Evolutionary conservation across 1,140 invertebrate species (phyloP), one percentile per base, ranked within the genome.

Genomic region (Dolichoris vasculosae): DNA sequence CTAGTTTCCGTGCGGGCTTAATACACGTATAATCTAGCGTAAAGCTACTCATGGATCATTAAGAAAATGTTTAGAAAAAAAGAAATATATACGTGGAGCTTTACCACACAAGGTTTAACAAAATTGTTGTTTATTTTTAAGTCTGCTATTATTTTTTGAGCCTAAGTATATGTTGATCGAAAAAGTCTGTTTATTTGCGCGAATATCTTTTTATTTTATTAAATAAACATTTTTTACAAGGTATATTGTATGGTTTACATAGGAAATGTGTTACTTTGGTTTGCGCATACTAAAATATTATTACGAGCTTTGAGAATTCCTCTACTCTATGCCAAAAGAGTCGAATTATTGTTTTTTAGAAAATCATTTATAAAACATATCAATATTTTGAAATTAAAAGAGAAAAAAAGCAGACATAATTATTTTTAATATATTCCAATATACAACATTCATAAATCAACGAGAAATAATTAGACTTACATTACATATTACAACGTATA

Each of bases 11-110:
- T 43, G 75, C 43, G 73, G 23, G 35, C 81, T 73, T 82, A 76
- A 76, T 76, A 83, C 55, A 43, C 46, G 9, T 75, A 48, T 83
- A 83, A 83, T 83, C 69, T 63, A 30, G 35, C 48, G 69, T 38
- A 26, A 38, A 67, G 79, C 79, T 43, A 46, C 59, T 81, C 67
- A 69, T 23, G 67, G 67, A 82, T 83, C 82, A 83, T 76, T 78
- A 75, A 40, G 82, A 78, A 78, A 84, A 84, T 40, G 1, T n/a
- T 38, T 55, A 32, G 64, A 32, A 81, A 81, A 81, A 81, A 26
- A 63, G 40, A 71, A 30, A 15, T 20, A 26, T 26, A 38, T 20
- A 48, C 48, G 35, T 55, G 38, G 23, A 17, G 23, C 64, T 51
- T 79, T 79, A 71, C 30, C 43, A 38, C 73, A 67, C 64, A 55